These are phyloP conservation scores for Actias luna DNA, from an alignment of 2,888 invertebrate genomes.

Conservation along the genomic window DNA sequence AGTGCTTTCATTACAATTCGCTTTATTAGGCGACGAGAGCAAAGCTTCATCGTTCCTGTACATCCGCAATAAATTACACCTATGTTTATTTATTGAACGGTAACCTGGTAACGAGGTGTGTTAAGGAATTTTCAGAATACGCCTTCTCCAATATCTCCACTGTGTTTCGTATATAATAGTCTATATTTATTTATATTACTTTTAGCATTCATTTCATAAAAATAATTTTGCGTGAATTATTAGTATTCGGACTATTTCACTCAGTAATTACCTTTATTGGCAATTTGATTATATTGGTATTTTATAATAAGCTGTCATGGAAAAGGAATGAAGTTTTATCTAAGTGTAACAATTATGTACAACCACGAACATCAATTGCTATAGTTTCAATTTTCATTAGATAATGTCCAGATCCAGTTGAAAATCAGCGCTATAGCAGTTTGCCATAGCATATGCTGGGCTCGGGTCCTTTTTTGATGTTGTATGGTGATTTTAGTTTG, in stretches of 20 bases:
- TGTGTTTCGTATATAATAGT: background rate
- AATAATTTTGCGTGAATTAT: background rate
- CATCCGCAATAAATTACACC: slow-evolving; percentile 4
- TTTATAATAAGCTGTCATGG: background rate
- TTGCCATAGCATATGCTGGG: too few relatives aligned
- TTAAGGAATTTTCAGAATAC: slow-evolving; percentile 9
- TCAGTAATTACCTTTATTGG: background rate
- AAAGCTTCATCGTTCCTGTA: background rate
- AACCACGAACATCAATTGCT: too few relatives aligned
- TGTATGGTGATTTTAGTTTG: too few relatives aligned
- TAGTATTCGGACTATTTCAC: background rate
- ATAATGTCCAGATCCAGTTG: too few relatives aligned
- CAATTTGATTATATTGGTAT: background rate
- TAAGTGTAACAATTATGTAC: too few relatives aligned
- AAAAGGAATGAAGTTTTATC: background rate
- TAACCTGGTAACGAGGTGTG: slow-evolving; percentile 17
- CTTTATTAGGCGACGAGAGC: slow-evolving; percentile 6
- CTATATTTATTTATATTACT: background rate
- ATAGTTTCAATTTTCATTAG: too few relatives aligned
- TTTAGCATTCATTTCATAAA: background rate
- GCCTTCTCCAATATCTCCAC: background rate
- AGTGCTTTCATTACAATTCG: background rate
- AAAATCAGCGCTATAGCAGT: too few relatives aligned
- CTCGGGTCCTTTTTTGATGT: too few relatives aligned
- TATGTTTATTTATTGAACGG: slow-evolving; percentile 8